These are phyloP conservation scores for Danio kyathit DNA, from an alignment of 2,797 vertebrate genomes.

Conservation along the genomic window DNA sequence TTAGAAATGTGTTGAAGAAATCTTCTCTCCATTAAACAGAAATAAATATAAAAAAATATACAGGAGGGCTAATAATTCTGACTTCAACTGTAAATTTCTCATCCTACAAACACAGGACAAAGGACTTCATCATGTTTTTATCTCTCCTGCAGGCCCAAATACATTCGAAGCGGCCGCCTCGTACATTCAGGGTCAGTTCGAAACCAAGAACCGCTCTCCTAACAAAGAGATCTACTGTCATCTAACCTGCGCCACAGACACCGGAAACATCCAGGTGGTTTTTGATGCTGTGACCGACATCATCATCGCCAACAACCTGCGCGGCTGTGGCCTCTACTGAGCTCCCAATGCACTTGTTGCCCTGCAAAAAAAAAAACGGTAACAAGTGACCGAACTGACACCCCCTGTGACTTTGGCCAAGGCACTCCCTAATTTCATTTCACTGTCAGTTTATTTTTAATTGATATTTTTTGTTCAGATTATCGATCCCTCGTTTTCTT, in stretches of 20 bases:
- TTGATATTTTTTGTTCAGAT: conserved; percentile 43
- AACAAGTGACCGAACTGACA: conserved; percentile 69
- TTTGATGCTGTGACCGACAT: conserved; percentile 98
- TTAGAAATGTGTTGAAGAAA: too few relatives aligned
- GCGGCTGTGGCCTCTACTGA: conserved; percentile 99
- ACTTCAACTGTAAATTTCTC: too few relatives aligned
- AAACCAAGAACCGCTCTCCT: conserved; percentile 97
- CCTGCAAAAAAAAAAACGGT: conserved; percentile 77
- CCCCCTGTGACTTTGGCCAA: conserved; percentile 41
- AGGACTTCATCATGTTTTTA: neutral
- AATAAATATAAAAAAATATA: too few relatives aligned
- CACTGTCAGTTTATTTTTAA: neutral
- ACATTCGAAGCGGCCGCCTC: conserved; percentile 94
- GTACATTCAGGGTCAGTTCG: conserved; percentile 98
- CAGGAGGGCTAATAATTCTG: too few relatives aligned
- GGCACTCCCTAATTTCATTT: conserved; percentile 39
- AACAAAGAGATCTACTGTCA: conserved; percentile 99
- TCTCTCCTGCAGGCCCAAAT: conserved; percentile 86
- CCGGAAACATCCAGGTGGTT: conserved; percentile 98
- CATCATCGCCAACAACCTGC: conserved; percentile 99
- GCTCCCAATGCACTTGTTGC: conserved; percentile 69
- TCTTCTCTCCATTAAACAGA: too few relatives aligned
- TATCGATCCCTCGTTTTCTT: conserved; percentile 35
- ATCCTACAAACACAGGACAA: neutral
- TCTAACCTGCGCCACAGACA: conserved; percentile 98